Base-by-base conservation (phyloP, 2,113 vertebrate species). In the Bubo bubo region DNA sequence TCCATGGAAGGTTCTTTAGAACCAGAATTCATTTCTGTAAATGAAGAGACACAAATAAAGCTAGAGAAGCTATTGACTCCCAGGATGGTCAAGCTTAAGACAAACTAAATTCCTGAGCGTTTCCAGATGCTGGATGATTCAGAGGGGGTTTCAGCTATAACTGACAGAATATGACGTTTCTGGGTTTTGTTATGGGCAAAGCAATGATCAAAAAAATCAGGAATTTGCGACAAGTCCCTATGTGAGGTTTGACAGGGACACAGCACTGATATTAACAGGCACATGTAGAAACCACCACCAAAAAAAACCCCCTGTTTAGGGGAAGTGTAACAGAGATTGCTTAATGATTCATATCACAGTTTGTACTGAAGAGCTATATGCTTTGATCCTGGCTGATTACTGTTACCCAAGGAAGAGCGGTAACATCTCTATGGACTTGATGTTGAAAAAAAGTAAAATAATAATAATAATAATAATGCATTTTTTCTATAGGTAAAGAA, bases 401-500 rank as follows among this genome's bases (percentile, higher is more conserved):
- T 68, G 34, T 56, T 67, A n/a, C 37, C 23, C 27, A 35, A 47
- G 21, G n/a, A 89, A 55, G 41, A 93, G 15, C 30, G 86, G 39
- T 50, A 43, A 50, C 11, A 34, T 80, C 39, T 59, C 64, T 56
- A 7, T 63, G 37, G 59, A 59, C 7, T 53, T 72, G 41, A 21
- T 83, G 73, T 53, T 88, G 37, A 27, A 96, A 86, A 92, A 91
- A 86, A 83, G 28, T 59, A 24, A 59, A 66, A 75, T 97, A 88
- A 76, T 73, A 95, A 59, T 85, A 66, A 75, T 97, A 88, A 76
- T 73, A 95, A 59, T 85, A 23, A 72, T 96, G 8, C 23, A 9
- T 88, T 91, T 86, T 86, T 52, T 94, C 60, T 79, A 71, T 97
- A 99, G 99, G 95, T 98, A 80, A 98, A 98, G 93, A 97, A 96